Evolutionary conservation across 2,888 invertebrate genomes (phyloP), one percentile per base, ranked within the genome.

Genomic region (Cheilosia vernalis): DNA sequence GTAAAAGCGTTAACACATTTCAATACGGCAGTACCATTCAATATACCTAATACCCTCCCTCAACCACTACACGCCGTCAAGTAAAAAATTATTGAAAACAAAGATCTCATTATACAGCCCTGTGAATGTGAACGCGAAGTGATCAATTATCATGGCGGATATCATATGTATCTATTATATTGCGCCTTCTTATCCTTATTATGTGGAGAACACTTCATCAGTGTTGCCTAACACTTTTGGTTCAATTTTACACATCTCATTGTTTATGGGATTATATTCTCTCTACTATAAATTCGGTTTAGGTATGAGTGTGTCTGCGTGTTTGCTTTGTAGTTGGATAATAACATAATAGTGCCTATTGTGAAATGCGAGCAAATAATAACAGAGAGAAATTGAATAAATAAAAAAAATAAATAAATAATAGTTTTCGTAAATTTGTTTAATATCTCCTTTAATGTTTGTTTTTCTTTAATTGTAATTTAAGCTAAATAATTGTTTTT

Each of bases 261-360:
- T 53, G 10, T 27, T 42, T 70, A 49, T 53, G 61, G 44, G 44
- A 44, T 47, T 55, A 44, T 47, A 56, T 64, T 74, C 47, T 51
- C 74, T 76, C 51, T 77, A 67, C 60, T 53, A 67, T 77, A 77
- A 77, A 77, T 77, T 77, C 76, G 76, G 76, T 67, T 77, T 77
- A 33, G 53, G 67, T 73, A 33, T 47, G 33, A 47, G 58, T 49
- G 24, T 56, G 17, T 40, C 33, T 37, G 76, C 61, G 67, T 73
- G 44, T 33, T 33, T 37, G 66, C 40, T 64, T 5, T 40, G 33
- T 21, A 63, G 64, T 47, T 51, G 10, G 58, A 58, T 47, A 70
- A 37, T 49, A 58, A 49, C 9, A 27, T 7, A 53, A 27, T 7
- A 53, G 13, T 40, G 24, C 6, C 7, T 7, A 9, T 30, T n/a